Percentiles rank a stretch among this genome's conserved stretches.
phyloP scores from a whole-genome alignment of 2,888 invertebrate species.

The Odontothrips loti region DNA sequence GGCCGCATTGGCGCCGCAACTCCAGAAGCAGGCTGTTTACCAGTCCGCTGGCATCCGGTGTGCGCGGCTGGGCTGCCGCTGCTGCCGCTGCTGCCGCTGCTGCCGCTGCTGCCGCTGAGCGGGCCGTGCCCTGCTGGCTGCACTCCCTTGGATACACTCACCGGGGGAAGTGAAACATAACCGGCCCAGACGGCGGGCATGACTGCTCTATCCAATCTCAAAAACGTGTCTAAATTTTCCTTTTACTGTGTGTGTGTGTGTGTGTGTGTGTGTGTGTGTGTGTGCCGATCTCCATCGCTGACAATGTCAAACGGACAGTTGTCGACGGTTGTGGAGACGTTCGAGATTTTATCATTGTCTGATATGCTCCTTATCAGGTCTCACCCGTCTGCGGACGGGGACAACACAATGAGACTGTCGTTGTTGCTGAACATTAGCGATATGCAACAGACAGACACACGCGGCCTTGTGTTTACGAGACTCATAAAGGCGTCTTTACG shows the following conservation, averaged over 20 bases:
- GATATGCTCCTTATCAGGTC: neutral
- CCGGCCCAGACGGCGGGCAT: neutral
- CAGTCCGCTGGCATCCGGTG: neutral
- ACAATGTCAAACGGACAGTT: no score
- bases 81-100: no score
- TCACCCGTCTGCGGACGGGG: neutral
- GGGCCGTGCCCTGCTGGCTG: no score
- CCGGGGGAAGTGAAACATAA: neutral
- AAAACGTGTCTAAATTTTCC: no score
- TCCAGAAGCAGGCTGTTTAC: constrained; percentile 8
- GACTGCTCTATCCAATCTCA: no score
- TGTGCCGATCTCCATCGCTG: no score
- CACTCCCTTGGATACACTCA: neutral
- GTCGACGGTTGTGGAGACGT: no score
- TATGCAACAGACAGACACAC: constrained; percentile 1
- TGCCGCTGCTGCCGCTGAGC: no score
- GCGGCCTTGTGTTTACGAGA: neutral
- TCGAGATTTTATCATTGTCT: no score
- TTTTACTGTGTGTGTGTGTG: no score
- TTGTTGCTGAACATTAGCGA: neutral
- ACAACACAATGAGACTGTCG: neutral
- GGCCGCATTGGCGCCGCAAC: neutral
- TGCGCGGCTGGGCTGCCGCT: no score
- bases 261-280: no score
- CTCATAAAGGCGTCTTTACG: constrained; percentile 9